A percentile compares a stretch with the other conserved stretches of the same genome.
Evolutionary conservation across 2,888 invertebrate species (phyloP).

Genomic region (Lomographa bimaculata): DNA sequence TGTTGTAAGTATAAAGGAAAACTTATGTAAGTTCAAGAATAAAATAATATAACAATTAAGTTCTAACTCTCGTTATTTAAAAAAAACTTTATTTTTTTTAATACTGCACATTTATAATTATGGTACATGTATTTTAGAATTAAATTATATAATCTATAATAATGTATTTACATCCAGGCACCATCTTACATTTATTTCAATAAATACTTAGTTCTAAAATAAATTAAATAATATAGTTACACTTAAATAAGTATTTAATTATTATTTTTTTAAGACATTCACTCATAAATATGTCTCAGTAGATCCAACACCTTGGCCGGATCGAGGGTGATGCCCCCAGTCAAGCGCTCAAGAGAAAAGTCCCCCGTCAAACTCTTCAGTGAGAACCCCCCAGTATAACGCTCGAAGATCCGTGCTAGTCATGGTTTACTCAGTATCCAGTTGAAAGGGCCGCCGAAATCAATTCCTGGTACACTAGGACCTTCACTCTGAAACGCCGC

Average conservation of each 20-base stretch:
- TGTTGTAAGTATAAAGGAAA: too few relatives aligned
- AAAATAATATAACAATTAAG: too few relatives aligned
- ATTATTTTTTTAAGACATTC: not conserved
- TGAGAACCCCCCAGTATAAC: conserved; percentile 2
- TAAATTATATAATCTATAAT: too few relatives aligned
- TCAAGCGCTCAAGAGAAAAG: too few relatives aligned
- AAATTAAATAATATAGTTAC: conserved; percentile 1
- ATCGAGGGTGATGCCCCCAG: not conserved
- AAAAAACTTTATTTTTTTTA: too few relatives aligned
- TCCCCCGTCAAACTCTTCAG: too few relatives aligned
- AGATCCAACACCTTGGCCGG: not conserved
- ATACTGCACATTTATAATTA: too few relatives aligned
- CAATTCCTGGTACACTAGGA: conserved; percentile 46
- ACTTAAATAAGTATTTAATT: not conserved
- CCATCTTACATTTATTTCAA: too few relatives aligned
- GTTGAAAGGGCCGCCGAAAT: conserved; percentile 53
- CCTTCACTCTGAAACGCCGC: conserved; percentile 37
- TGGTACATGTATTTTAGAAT: too few relatives aligned
- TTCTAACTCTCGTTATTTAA: too few relatives aligned
- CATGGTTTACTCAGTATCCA: conserved; percentile 61
- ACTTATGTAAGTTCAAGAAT: too few relatives aligned
- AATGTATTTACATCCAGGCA: too few relatives aligned
- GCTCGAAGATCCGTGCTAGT: conserved; percentile 16
- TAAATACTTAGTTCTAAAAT: conserved; percentile 6
- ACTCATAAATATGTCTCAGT: not conserved